These are phyloP conservation scores for Euzophera pinguis DNA, from an alignment of 2,888 invertebrate genomes.

Conservation along the genomic window DNA sequence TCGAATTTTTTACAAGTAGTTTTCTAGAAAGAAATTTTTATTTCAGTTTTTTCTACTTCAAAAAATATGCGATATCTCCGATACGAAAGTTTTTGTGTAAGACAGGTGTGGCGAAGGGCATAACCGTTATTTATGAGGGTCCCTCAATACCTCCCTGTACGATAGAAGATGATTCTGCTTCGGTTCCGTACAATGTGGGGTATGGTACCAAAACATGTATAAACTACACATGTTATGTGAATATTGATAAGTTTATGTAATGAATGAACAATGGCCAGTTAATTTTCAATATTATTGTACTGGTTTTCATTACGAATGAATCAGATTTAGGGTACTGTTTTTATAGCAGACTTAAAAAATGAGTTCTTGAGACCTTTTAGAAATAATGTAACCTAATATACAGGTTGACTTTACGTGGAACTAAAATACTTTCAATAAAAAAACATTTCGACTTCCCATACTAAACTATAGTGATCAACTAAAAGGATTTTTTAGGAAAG, in stretches of 20 bases:
- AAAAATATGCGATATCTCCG: conserved; percentile 37
- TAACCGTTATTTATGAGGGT: conserved; percentile 52
- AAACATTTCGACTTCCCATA: too few relatives aligned
- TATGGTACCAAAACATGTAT: conserved; percentile 27
- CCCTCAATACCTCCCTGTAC: conserved; percentile 31
- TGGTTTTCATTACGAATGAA: not conserved
- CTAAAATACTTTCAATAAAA: not conserved
- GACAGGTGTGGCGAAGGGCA: conserved; percentile 45
- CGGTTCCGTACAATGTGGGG: conserved; percentile 47
- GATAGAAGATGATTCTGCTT: conserved; percentile 39
- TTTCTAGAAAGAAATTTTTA: not conserved
- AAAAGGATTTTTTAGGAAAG: too few relatives aligned
- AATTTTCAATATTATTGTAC: not conserved
- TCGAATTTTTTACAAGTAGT: not conserved
- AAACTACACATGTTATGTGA: conserved; percentile 19
- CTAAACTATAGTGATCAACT: too few relatives aligned
- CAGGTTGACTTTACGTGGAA: too few relatives aligned
- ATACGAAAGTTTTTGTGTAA: conserved; percentile 34
- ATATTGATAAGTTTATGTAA: not conserved
- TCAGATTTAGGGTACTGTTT: not conserved
- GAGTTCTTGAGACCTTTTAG: too few relatives aligned
- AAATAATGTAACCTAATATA: too few relatives aligned
- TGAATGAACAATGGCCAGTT: not conserved
- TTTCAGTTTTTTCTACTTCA: conserved; percentile 10
- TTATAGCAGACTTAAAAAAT: not conserved